Percentiles rank a stretch among this genome's conserved stretches.
Conservation (phyloP, 2,888 invertebrate species). For the Pachycephus smyrnensis region DNA sequence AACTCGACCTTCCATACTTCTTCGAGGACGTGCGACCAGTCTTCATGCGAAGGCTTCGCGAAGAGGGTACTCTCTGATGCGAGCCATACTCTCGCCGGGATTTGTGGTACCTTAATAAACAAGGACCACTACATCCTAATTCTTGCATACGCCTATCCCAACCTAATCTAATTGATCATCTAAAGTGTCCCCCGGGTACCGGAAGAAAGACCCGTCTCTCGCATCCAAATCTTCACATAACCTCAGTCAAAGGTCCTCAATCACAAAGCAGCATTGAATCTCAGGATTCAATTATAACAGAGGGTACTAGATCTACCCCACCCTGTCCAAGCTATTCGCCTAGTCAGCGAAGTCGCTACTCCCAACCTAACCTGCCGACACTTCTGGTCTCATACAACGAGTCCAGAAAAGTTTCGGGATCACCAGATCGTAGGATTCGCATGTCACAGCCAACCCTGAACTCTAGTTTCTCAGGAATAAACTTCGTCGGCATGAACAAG, state of each 20-base stretch:
- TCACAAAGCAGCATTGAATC: constrained; percentile 59
- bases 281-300: constrained; percentile 49
- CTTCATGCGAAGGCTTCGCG: constrained; percentile 71
- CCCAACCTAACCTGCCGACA: constrained; percentile 59
- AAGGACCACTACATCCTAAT: constrained; percentile 57
- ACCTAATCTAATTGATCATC: constrained; percentile 57
- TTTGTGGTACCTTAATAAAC: constrained; percentile 68
- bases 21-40: constrained; percentile 68
- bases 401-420: not conserved
- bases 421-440: constrained; percentile 49
- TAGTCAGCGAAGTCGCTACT: constrained; percentile 58
- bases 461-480: constrained; percentile 51
- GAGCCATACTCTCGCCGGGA: constrained; percentile 69
- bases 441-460: constrained; percentile 61
- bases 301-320: constrained; percentile 51
- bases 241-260: constrained; percentile 45
- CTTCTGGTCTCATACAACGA: constrained; percentile 49
- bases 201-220: constrained; percentile 53
- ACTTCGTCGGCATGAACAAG: constrained; percentile 45
- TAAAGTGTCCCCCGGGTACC: constrained; percentile 29
- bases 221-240: constrained; percentile 59
- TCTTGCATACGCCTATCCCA: constrained; percentile 61
- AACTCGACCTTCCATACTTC: constrained; percentile 65
- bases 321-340: constrained; percentile 52
- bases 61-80: constrained; percentile 69